Evolutionary conservation across 2,797 vertebrate genomes (phyloP).

Genomic region (Scyliorhinus canicula): DNA sequence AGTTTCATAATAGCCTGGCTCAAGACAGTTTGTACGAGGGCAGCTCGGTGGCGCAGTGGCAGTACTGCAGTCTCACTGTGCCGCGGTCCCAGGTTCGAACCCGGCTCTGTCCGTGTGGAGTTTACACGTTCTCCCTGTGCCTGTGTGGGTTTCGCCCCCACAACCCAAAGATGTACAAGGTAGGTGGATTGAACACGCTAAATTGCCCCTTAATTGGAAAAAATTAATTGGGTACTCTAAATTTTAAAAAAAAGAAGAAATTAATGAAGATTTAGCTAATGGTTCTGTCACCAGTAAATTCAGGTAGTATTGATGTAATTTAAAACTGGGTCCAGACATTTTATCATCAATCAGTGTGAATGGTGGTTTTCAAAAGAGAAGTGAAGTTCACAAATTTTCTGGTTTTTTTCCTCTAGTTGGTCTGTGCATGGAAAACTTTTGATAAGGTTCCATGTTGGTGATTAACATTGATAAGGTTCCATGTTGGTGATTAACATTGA

Average conservation of each 20-base stretch:
- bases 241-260: no score
- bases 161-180: no score
- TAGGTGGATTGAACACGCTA: no score
- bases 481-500: background rate
- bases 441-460: background rate
- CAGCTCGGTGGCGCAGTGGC: no score
- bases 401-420: background rate
- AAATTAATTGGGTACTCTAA: no score
- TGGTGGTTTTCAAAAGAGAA: background rate
- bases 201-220: no score
- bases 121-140: no score
- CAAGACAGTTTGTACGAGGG: background rate
- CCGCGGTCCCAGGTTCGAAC: no score
- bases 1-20: background rate
- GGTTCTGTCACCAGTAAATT: background rate
- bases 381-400: background rate
- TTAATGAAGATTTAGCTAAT: background rate
- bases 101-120: no score
- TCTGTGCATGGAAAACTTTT: constrained; percentile 2
- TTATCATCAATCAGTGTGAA: no score
- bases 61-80: no score
- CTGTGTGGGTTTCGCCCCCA: no score
- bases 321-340: background rate
- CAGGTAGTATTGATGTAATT: background rate
- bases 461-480: background rate